Percentiles rank a stretch among this genome's conserved stretches.
These are phyloP conservation scores for Dunckerocampus dactyliophorus DNA, from an alignment of 2,113 vertebrate species.

Conservation along the genomic window DNA sequence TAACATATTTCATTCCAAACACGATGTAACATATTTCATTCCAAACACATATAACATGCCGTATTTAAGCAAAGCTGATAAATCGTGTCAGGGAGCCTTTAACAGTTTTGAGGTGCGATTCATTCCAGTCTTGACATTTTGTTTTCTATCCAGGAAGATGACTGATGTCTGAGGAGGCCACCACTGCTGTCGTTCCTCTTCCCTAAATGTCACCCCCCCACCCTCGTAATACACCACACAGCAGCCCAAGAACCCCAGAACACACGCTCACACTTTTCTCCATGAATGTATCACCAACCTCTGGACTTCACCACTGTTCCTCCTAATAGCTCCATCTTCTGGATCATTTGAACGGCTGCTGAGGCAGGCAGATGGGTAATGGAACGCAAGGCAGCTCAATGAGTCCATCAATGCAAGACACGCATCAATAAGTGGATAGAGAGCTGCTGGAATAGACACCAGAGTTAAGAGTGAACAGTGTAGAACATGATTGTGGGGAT, in stretches of 20 bases:
- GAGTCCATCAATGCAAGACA: slow-evolving; percentile 63
- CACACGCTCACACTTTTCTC: slow-evolving; percentile 17
- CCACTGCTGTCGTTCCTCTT: not conserved
- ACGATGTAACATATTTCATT: no score
- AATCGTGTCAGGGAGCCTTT: no score
- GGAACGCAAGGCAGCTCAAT: slow-evolving; percentile 71
- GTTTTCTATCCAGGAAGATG: not conserved
- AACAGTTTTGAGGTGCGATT: not conserved
- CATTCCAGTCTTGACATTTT: not conserved
- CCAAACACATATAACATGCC: no score
- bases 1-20: no score
- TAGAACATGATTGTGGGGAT: slow-evolving; percentile 42
- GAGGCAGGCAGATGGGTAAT: slow-evolving; percentile 70
- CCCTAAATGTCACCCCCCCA: slow-evolving; percentile 12
- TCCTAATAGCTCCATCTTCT: slow-evolving; percentile 64
- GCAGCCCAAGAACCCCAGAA: slow-evolving; percentile 7
- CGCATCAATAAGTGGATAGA: slow-evolving; percentile 70
- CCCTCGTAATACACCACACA: not conserved
- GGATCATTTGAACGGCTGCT: slow-evolving; percentile 70
- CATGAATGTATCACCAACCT: slow-evolving; percentile 59
- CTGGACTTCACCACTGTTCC: slow-evolving; percentile 64
- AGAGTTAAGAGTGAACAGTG: slow-evolving; percentile 44
- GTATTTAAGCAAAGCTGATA: no score
- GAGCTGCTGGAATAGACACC: slow-evolving; percentile 66
- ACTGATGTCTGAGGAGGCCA: not conserved